Percentiles rank a stretch among this genome's conserved stretches.
Evolutionary conservation across 2,113 vertebrate genomes (phyloP).

Genomic region (Elephas maximus): DNA sequence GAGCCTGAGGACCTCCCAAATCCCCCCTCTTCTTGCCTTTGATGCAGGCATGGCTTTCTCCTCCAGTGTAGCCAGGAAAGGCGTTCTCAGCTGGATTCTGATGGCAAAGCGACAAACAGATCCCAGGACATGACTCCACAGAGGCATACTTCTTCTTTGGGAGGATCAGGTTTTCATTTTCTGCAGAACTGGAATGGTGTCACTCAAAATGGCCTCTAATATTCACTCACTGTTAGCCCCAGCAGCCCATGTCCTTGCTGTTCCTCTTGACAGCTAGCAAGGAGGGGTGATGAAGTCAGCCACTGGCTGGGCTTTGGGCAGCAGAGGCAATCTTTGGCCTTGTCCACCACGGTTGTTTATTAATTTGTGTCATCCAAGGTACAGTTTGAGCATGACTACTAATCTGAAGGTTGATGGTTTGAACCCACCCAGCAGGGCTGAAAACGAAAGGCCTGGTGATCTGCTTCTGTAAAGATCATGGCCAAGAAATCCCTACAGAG

Average conservation of each 20-base stretch:
- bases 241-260: background rate
- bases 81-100: fast-evolving
- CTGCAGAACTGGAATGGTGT: background rate
- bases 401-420: too few relatives aligned
- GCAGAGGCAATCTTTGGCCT: background rate
- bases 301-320: background rate
- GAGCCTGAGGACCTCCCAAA: too few relatives aligned
- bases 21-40: background rate
- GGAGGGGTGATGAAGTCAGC: background rate
- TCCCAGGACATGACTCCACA: fast-evolving
- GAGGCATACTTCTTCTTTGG: background rate
- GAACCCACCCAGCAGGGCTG: background rate
- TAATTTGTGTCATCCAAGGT: background rate
- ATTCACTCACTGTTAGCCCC: background rate
- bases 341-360: background rate
- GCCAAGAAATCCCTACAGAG: too few relatives aligned
- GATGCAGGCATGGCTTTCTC: background rate
- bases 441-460: background rate
- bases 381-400: background rate
- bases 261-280: fast-evolving
- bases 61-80: fast-evolving
- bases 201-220: background rate
- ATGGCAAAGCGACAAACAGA: fast-evolving
- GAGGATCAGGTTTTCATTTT: background rate
- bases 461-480: background rate